Conservation (phyloP, 1,140 invertebrate genomes). For the Limonius californicus region DNA sequence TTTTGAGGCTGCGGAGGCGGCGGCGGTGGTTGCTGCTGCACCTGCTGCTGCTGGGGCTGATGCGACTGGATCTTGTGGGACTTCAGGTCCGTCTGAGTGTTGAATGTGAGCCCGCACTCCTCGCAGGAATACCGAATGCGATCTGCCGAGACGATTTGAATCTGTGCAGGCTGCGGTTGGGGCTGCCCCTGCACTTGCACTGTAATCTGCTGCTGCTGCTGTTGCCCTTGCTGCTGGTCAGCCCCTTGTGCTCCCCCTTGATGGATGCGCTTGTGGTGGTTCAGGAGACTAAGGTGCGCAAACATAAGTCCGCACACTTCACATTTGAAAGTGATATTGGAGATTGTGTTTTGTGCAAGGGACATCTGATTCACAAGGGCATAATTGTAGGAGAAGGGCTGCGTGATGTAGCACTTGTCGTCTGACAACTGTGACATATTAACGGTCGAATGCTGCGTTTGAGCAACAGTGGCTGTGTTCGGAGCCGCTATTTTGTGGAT, state of each 20-base stretch:
- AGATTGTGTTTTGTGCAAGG: constrained; percentile 63
- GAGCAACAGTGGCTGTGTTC: constrained; percentile 37
- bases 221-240: constrained; percentile 46
- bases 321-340: constrained; percentile 79
- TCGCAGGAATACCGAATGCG: constrained; percentile 57
- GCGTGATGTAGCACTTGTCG: constrained; percentile 67
- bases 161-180: constrained; percentile 47
- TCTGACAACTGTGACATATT: constrained; percentile 61
- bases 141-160: constrained; percentile 60
- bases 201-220: constrained; percentile 54
- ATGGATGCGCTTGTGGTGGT: constrained; percentile 78
- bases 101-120: constrained; percentile 56
- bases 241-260: constrained; percentile 52
- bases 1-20: constrained; percentile 40
- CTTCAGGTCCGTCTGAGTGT: constrained; percentile 54
- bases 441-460: constrained; percentile 53
- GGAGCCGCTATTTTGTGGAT: constrained; percentile 54
- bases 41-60: constrained; percentile 36
- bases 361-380: constrained; percentile 57
- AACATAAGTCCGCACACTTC: constrained; percentile 81
- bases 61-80: constrained; percentile 44
- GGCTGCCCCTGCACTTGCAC: constrained; percentile 47
- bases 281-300: constrained; percentile 69
- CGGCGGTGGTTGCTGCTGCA: constrained; percentile 28
- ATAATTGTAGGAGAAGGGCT: constrained; percentile 68